phyloP scores from a whole-genome alignment of 2,113 vertebrate species.

The Nothoprocta pentlandii region DNA sequence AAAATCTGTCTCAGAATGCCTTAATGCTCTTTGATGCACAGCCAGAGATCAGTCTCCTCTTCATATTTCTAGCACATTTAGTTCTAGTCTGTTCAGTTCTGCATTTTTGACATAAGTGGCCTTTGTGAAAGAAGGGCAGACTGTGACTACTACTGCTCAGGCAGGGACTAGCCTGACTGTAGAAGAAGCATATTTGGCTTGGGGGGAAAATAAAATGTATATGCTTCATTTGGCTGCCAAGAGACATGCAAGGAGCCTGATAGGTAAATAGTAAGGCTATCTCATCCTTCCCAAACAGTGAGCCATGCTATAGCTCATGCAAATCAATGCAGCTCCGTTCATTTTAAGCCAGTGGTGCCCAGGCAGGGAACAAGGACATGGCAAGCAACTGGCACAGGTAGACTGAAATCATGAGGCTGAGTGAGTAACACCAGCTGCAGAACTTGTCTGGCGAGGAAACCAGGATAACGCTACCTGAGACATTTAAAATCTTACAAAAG shows the following conservation, averaged over 20 bases:
- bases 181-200: not conserved
- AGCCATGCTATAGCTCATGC: not conserved
- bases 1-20: slow-evolving; percentile 55
- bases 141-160: not conserved
- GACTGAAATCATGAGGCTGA: not conserved
- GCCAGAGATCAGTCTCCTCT: slow-evolving; percentile 53
- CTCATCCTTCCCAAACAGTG: not conserved
- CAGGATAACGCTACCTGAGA: not conserved
- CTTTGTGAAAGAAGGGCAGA: not conserved
- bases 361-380: not conserved
- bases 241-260: not conserved
- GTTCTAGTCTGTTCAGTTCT: slow-evolving; percentile 16
- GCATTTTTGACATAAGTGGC: slow-evolving; percentile 38
- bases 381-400: not conserved
- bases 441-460: not conserved
- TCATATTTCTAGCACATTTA: slow-evolving; percentile 52
- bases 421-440: not conserved
- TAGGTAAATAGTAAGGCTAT: not conserved
- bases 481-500: not conserved
- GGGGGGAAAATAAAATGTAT: not conserved
- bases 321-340: not conserved
- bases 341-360: not conserved
- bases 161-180: not conserved
- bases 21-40: slow-evolving; percentile 48
- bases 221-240: not conserved